Evolutionary conservation across 2,888 invertebrate genomes (phyloP).

Genomic region (Drosophila buzzatii): DNA sequence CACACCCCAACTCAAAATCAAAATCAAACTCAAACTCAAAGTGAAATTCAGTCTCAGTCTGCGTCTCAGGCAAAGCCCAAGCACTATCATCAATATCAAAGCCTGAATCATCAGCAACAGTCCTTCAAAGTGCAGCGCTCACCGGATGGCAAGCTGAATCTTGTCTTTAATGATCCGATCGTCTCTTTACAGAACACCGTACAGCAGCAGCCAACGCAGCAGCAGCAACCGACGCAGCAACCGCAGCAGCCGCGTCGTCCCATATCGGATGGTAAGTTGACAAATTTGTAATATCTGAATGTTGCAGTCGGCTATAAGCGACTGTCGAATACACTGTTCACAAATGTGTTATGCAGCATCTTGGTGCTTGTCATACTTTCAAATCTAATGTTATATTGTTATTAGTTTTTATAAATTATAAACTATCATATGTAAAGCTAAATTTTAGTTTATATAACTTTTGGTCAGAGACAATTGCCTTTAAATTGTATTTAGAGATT

Average conservation of each 20-base stretch:
- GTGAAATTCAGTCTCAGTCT: slow-evolving; percentile 17
- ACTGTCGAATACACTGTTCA: slow-evolving; percentile 8
- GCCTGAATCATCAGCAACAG: slow-evolving; percentile 71
- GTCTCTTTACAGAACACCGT: slow-evolving; percentile 72
- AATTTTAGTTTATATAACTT: neutral
- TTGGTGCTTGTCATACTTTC: neutral
- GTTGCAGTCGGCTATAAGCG: neutral
- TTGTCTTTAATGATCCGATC: slow-evolving; percentile 82
- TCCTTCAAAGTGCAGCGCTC: slow-evolving; percentile 84
- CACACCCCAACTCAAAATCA: slow-evolving; percentile 20
- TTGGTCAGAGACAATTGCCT: no score
- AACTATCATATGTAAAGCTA: neutral
- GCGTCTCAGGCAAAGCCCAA: slow-evolving; percentile 41
- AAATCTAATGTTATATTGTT: no score
- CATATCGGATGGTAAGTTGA: slow-evolving; percentile 58
- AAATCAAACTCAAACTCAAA: slow-evolving; percentile 15
- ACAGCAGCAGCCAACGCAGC: slow-evolving; percentile 9
- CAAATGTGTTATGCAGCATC: neutral
- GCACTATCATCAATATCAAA: slow-evolving; percentile 70
- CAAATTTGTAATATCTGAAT: neutral
- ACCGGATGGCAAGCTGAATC: slow-evolving; percentile 83
- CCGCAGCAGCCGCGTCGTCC: slow-evolving; percentile 41
- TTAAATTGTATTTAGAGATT: no score
- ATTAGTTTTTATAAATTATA: no score
- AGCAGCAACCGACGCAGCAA: slow-evolving; percentile 19